Evolutionary conservation across 2,888 invertebrate species (phyloP).

Genomic region (Nomada ferruginata): DNA sequence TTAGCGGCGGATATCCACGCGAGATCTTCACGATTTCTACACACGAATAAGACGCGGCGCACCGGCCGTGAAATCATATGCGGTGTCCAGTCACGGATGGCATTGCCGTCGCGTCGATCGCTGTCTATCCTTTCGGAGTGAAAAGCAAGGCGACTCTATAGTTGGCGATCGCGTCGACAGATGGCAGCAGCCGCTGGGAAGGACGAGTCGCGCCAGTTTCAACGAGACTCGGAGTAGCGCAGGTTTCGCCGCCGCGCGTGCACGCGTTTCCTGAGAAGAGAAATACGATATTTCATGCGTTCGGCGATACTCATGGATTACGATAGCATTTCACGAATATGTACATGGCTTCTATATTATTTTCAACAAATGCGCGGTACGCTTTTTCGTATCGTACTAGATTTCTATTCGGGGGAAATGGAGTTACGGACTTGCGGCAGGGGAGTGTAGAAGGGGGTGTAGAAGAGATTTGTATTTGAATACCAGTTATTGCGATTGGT

Average conservation of each 20-base stretch:
- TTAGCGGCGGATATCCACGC: slow-evolving; percentile 83
- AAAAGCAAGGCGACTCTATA: slow-evolving; percentile 67
- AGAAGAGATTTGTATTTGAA: no score
- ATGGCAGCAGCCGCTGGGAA: slow-evolving; percentile 78
- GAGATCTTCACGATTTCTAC: slow-evolving; percentile 85
- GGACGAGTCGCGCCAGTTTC: slow-evolving; percentile 20
- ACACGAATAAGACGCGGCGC: slow-evolving; percentile 82
- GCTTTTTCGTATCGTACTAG: no score
- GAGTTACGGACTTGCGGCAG: no score
- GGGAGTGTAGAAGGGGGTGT: no score
- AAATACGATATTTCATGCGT: no score
- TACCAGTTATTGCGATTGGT: no score
- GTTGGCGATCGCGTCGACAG: slow-evolving; percentile 65
- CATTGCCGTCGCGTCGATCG: slow-evolving; percentile 73
- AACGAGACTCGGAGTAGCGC: not conserved
- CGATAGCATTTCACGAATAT: no score
- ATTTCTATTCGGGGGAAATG: no score
- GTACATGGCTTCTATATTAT: no score
- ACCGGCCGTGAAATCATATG: slow-evolving; percentile 84
- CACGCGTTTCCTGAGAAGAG: not conserved
- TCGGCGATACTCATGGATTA: no score
- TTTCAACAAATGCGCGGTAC: no score
- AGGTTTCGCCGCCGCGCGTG: slow-evolving; percentile 21
- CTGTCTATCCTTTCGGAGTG: slow-evolving; percentile 65
- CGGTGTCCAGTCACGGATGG: slow-evolving; percentile 84